These are phyloP conservation scores for Falco peregrinus DNA, from an alignment of 2,797 vertebrate species.

Conservation along the genomic window DNA sequence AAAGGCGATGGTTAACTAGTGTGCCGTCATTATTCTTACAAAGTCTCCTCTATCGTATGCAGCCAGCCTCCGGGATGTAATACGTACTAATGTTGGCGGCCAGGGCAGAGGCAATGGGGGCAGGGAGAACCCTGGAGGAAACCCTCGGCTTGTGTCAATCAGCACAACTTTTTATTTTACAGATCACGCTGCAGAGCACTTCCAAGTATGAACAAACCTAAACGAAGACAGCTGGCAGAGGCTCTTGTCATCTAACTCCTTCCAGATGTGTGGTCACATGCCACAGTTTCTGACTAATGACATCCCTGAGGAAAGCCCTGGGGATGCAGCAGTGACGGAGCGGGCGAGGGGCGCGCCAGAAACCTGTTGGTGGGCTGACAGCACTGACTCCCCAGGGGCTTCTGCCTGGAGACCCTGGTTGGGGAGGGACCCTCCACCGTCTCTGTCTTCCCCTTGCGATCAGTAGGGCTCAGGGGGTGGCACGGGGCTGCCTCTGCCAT, in stretches of 20 bases:
- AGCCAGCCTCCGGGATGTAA: neutral
- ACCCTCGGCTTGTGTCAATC: constrained; percentile 55
- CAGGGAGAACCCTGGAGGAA: constrained; percentile 38
- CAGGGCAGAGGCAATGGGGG: neutral
- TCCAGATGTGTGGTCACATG: constrained; percentile 66
- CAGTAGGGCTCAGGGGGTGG: neutral
- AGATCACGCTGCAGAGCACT: constrained; percentile 30
- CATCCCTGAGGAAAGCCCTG: constrained; percentile 41
- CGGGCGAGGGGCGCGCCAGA: neutral
- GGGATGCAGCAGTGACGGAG: neutral
- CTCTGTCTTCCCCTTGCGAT: neutral
- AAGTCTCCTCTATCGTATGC: neutral
- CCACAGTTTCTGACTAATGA: constrained; percentile 53
- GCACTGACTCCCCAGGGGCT: neutral
- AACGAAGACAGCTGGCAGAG: constrained; percentile 66
- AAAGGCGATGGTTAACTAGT: constrained; percentile 14
- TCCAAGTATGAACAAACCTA: constrained; percentile 69
- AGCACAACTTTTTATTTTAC: constrained; percentile 60
- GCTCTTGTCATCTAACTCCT: constrained; percentile 59
- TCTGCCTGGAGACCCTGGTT: neutral
- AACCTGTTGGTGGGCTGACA: constrained; percentile 27
- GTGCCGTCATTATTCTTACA: neutral
- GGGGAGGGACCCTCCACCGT: neutral
- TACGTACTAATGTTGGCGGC: neutral
- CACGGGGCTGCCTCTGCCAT: neutral